These are phyloP conservation scores for Caranx ignobilis DNA, from an alignment of 2,113 vertebrate genomes.

Conservation along the genomic window DNA sequence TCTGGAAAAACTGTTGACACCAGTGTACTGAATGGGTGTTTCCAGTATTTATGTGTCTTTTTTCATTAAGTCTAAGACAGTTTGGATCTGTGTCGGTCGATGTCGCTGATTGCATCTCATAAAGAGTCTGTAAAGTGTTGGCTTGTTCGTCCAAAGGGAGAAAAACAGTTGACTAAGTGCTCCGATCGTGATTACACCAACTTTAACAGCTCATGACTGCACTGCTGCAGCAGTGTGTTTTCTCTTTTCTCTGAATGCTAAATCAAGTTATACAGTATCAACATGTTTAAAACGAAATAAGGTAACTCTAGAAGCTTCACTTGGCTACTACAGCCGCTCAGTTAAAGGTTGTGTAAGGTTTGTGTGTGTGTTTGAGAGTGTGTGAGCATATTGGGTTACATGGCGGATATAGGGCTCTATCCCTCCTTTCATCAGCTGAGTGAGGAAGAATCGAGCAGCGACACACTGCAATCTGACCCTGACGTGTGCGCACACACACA, in stretches of 20 bases:
- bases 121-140: constrained; percentile 20
- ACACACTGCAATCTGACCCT: constrained; percentile 66
- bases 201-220: constrained; percentile 24
- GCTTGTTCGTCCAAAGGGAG: constrained; percentile 8
- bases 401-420: constrained; percentile 58
- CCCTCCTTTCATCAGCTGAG: constrained; percentile 74
- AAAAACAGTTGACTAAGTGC: constrained; percentile 27
- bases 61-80: background rate
- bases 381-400: constrained; percentile 66
- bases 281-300: constrained; percentile 45
- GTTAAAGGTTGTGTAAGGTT: constrained; percentile 58
- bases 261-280: constrained; percentile 48
- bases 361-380: constrained; percentile 25
- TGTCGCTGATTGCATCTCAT: constrained; percentile 14
- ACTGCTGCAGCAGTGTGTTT: constrained; percentile 18
- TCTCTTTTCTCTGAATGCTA: constrained; percentile 31
- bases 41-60: constrained; percentile 15
- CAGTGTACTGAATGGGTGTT: background rate
- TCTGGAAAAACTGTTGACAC: constrained; percentile 31
- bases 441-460: constrained; percentile 59
- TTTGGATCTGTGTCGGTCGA: background rate
- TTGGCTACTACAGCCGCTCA: constrained; percentile 23
- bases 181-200: constrained; percentile 39
- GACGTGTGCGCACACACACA: constrained; percentile 6
- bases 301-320: constrained; percentile 47